A percentile compares a stretch with the other conserved stretches of the same genome.
These are phyloP conservation scores for Psophia crepitans DNA, from an alignment of 2,113 vertebrate species.

Conservation along the genomic window DNA sequence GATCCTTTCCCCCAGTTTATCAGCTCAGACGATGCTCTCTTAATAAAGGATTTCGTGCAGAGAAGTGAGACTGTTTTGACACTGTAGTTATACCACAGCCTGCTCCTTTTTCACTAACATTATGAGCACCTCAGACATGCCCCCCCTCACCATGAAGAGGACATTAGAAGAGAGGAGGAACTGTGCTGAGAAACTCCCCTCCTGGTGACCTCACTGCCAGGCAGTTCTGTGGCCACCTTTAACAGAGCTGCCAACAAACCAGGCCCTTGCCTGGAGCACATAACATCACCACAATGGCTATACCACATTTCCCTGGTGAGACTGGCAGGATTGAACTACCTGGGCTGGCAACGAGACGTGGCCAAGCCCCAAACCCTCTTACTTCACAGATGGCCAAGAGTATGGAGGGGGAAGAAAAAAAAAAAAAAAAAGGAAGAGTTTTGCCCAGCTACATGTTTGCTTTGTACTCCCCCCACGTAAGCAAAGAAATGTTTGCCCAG, in stretches of 20 bases:
- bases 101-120: not conserved
- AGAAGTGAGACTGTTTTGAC: not conserved
- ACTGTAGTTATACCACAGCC: not conserved
- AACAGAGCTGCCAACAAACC: not conserved
- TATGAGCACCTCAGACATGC: not conserved
- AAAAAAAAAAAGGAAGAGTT: not conserved
- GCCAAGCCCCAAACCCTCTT: not conserved
- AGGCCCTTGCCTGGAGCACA: accelerated
- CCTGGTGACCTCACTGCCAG: not conserved
- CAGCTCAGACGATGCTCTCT: not conserved
- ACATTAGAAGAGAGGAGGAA: not conserved
- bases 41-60: not conserved
- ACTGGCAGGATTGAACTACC: not conserved
- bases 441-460: not conserved
- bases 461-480: not conserved
- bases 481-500: not conserved
- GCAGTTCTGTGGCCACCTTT: not conserved
- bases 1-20: not conserved
- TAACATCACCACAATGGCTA: not conserved
- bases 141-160: not conserved
- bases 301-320: not conserved
- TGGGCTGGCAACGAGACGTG: not conserved
- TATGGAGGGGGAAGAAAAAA: no score
- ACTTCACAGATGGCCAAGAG: not conserved
- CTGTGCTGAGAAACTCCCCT: not conserved